Percentiles rank a stretch among this genome's conserved stretches.
Evolutionary conservation across 2,797 vertebrate genomes (phyloP).

Genomic region (Semaprochilodus insignis): DNA sequence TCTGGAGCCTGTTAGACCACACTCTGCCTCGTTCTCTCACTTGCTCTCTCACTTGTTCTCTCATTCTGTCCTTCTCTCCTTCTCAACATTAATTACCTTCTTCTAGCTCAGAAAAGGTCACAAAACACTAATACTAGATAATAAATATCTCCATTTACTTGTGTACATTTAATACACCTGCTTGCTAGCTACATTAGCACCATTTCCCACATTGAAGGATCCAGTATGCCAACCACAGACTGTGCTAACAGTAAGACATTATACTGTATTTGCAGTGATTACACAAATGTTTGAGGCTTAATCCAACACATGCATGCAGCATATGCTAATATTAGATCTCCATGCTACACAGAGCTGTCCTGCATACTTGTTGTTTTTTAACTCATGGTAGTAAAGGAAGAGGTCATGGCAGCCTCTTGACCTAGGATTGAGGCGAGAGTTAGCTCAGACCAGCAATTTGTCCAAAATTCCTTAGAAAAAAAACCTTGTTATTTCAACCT

Average conservation of each 20-base stretch:
- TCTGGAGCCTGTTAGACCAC: constrained; percentile 81
- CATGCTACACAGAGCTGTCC: not conserved
- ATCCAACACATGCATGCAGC: not conserved
- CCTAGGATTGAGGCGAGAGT: no score
- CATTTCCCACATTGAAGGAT: not conserved
- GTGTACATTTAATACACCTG: not conserved
- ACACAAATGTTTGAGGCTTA: not conserved
- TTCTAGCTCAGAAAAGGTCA: not conserved
- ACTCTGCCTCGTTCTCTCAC: constrained; percentile 17
- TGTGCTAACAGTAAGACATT: not conserved
- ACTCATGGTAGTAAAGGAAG: no score
- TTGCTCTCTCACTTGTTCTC: constrained; percentile 22
- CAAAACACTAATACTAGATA: not conserved
- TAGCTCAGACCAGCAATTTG: no score
- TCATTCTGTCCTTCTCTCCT: not conserved
- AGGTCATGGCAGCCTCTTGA: no score
- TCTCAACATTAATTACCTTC: not conserved
- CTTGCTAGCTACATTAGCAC: not conserved
- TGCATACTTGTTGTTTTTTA: no score
- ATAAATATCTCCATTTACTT: not conserved
- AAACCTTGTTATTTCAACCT: no score
- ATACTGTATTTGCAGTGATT: not conserved
- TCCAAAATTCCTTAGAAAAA: no score
- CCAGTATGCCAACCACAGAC: not conserved
- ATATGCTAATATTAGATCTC: not conserved